Percentiles rank a stretch among this genome's conserved stretches.
Conservation (phyloP, 2,888 invertebrate species). For the Chironomus riparius region DNA sequence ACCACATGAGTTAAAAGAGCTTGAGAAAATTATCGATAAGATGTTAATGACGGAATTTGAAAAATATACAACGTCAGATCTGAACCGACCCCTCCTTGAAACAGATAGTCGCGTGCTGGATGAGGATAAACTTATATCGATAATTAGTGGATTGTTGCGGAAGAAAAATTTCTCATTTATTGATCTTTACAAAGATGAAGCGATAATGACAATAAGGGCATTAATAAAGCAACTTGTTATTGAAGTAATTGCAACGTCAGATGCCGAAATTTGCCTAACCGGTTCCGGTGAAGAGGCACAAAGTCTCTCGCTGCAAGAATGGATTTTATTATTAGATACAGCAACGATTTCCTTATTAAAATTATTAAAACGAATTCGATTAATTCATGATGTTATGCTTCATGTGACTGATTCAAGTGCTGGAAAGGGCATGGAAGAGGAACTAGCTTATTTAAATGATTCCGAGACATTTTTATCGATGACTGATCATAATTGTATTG, state of each 20-base stretch:
- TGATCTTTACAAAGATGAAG: conserved; percentile 78
- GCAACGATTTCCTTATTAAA: conserved; percentile 57
- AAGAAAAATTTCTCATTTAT: conserved; percentile 83
- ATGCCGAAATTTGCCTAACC: conserved; percentile 47
- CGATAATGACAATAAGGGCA: conserved; percentile 78
- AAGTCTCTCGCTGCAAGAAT: conserved; percentile 56
- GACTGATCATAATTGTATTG: conserved; percentile 60
- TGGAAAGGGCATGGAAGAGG: conserved; percentile 44
- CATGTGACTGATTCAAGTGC: conserved; percentile 62
- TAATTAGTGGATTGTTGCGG: conserved; percentile 82
- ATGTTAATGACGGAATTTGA: conserved; percentile 95
- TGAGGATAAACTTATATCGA: conserved; percentile 77
- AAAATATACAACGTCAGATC: conserved; percentile 79
- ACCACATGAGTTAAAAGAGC: conserved; percentile 89
- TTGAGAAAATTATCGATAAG: conserved; percentile 91
- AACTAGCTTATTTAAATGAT: conserved; percentile 43
- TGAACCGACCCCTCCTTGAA: conserved; percentile 67
- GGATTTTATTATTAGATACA: conserved; percentile 57
- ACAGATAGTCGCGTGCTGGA: conserved; percentile 55
- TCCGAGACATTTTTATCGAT: conserved; percentile 60
- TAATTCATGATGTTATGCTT: conserved; percentile 65
- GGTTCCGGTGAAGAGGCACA: conserved; percentile 45
- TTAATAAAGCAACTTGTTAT: conserved; percentile 82
- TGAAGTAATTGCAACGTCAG: conserved; percentile 55
- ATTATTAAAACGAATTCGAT: conserved; percentile 63